Evolutionary conservation across 1,140 invertebrate species (phyloP).

Genomic region (Philopotamus ludificatus): DNA sequence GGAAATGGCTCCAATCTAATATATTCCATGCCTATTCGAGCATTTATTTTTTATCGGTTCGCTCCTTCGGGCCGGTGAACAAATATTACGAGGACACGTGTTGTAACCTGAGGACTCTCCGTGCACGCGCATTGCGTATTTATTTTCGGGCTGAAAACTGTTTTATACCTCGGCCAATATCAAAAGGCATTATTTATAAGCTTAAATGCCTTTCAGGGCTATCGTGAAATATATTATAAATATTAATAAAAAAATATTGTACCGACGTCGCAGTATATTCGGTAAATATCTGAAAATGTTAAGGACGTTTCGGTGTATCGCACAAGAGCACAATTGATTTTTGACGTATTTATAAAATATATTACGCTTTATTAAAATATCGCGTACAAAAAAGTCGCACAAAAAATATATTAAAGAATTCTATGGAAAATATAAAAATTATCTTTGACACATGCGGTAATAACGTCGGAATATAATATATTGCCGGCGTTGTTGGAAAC

Average conservation of each 20-base stretch:
- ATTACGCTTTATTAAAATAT: no score
- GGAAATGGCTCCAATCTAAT: constrained; percentile 6
- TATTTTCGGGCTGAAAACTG: not conserved
- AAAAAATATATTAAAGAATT: no score
- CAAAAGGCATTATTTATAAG: not conserved
- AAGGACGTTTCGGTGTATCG: no score
- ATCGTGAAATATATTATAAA: not conserved
- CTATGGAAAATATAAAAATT: no score
- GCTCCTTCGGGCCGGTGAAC: not conserved
- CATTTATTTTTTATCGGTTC: constrained; percentile 13
- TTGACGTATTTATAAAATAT: no score
- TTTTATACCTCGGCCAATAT: not conserved
- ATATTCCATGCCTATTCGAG: constrained; percentile 13
- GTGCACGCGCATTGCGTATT: not conserved
- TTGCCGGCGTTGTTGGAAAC: no score
- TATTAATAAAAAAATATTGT: not conserved
- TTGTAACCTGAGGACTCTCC: not conserved
- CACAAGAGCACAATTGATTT: no score
- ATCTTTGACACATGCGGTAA: no score
- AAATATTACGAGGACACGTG: not conserved
- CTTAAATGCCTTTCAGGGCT: not conserved
- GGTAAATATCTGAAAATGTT: no score
- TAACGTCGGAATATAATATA: no score
- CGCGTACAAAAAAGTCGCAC: no score
- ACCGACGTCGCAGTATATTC: no score